These are phyloP conservation scores for Hypsibius dujardini DNA, from an alignment of 1,140 invertebrate genomes.

Conservation along the genomic window DNA sequence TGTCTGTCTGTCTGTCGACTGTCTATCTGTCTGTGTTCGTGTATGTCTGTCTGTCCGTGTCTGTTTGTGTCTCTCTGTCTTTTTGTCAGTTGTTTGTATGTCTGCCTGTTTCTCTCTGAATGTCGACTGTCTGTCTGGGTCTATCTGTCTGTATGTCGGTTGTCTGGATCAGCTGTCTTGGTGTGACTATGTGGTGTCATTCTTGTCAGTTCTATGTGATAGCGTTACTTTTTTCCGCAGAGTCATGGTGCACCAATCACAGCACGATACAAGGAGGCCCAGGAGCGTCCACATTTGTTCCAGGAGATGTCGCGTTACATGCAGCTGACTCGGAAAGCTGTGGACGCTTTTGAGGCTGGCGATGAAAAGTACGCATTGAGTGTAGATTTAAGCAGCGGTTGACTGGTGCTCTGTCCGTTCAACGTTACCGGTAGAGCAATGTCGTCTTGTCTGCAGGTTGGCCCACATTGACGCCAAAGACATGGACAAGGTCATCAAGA, in stretches of 20 bases:
- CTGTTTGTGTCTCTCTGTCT: too few species aligned
- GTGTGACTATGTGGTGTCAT: too few species aligned
- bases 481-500: slow-evolving; percentile 46
- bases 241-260: slow-evolving; percentile 61
- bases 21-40: too few species aligned
- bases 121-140: too few species aligned
- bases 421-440: not conserved
- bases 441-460: not conserved
- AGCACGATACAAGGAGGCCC: slow-evolving; percentile 53
- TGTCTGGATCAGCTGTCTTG: too few species aligned
- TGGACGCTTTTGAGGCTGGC: slow-evolving; percentile 46
- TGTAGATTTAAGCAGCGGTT: not conserved
- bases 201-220: slow-evolving; percentile 18
- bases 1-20: too few species aligned
- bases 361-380: slow-evolving; percentile 49
- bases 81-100: too few species aligned
- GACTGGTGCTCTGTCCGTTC: not conserved
- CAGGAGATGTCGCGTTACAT: slow-evolving; percentile 55
- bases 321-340: slow-evolving; percentile 51
- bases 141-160: too few species aligned
- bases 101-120: too few species aligned
- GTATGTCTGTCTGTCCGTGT: too few species aligned
- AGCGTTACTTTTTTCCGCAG: slow-evolving; percentile 27
- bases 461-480: slow-evolving; percentile 60
- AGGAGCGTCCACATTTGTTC: slow-evolving; percentile 51